Evolutionary conservation across 2,888 invertebrate species (phyloP).

Genomic region (Callimorpha dominula): DNA sequence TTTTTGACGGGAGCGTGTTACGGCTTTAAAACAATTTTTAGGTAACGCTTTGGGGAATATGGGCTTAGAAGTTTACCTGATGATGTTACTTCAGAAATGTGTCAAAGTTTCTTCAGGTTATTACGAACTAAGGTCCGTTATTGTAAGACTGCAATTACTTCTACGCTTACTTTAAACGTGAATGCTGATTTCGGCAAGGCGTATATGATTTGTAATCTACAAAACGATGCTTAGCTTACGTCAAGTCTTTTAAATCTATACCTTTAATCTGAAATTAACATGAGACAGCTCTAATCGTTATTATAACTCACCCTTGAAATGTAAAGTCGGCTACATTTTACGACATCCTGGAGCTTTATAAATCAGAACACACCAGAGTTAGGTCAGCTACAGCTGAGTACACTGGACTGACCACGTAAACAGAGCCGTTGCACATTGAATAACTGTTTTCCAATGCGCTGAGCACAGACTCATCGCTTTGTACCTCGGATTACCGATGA

Average conservation of each 20-base stretch:
- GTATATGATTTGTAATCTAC: constrained; percentile 7
- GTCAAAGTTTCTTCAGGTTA: constrained; percentile 42
- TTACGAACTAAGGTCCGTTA: constrained; percentile 15
- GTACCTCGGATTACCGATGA: constrained; percentile 73
- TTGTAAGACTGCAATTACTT: not conserved
- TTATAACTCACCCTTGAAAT: constrained; percentile 36
- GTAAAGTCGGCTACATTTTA: constrained; percentile 33
- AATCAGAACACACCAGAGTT: constrained; percentile 39
- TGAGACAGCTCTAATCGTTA: constrained; percentile 34
- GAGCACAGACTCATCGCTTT: constrained; percentile 66
- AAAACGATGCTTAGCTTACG: constrained; percentile 6
- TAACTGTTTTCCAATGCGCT: constrained; percentile 76
- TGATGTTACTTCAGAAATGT: constrained; percentile 38
- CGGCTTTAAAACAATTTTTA: constrained; percentile 71
- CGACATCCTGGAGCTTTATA: constrained; percentile 35
- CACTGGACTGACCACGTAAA: constrained; percentile 61
- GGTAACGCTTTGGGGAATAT: constrained; percentile 63
- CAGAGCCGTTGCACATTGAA: constrained; percentile 63
- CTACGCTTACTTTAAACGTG: not conserved
- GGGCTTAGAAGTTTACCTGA: constrained; percentile 62
- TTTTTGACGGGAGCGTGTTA: constrained; percentile 74
- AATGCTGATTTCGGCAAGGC: not conserved
- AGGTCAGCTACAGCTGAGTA: constrained; percentile 51
- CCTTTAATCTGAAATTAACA: constrained; percentile 34
- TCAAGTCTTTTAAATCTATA: constrained; percentile 30